Evolutionary conservation across 2,113 vertebrate genomes (phyloP).

Genomic region (Chunga burmeisteri): DNA sequence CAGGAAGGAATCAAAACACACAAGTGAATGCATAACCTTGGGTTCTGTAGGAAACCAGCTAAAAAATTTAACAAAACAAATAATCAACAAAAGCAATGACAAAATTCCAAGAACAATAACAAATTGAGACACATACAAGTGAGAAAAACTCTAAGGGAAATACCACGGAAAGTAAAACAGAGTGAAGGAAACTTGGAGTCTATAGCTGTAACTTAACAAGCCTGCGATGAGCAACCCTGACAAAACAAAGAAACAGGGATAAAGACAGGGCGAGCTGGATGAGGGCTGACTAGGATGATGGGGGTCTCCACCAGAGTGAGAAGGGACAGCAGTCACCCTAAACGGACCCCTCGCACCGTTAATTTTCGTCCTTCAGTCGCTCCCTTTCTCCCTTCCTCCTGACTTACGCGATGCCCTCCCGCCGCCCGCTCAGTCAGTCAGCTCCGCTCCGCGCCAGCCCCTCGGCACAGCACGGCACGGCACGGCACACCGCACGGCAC

Average conservation of each 20-base stretch:
- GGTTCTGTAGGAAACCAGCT: background rate
- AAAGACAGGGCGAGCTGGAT: too few species aligned
- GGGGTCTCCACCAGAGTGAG: background rate
- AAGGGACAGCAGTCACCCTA: background rate
- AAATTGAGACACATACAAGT: background rate
- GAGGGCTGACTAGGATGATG: background rate
- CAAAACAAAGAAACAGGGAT: background rate
- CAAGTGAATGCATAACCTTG: background rate
- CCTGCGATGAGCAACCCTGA: background rate
- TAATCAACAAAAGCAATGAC: background rate
- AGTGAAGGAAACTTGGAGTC: background rate
- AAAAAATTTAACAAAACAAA: background rate
- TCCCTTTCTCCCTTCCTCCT: too few species aligned
- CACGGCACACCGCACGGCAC: too few species aligned
- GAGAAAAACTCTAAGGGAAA: background rate
- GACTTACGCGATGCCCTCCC: background rate
- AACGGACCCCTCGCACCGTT: fast-evolving
- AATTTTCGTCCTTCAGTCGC: fast-evolving
- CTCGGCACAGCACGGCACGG: too few species aligned
- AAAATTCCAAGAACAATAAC: background rate
- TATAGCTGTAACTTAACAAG: background rate
- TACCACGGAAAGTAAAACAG: background rate
- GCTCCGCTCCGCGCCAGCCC: too few species aligned
- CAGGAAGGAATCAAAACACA: background rate
- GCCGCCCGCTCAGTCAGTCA: too few species aligned